phyloP scores from a whole-genome alignment of 2,113 vertebrate species.

The Psammodynastes pulverulentus region DNA sequence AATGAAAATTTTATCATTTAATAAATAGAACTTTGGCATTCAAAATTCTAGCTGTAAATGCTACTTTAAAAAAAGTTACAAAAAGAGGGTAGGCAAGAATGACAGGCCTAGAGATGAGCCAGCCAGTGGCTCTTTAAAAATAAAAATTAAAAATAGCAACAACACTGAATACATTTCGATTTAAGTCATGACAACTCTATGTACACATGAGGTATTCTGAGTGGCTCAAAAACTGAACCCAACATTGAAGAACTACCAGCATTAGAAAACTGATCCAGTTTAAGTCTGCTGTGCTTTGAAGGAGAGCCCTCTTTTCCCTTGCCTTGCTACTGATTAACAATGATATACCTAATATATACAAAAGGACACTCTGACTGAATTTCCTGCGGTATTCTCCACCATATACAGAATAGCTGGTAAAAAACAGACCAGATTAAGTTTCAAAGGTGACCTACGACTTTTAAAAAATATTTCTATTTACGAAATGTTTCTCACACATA shows the following conservation, averaged over 20 bases:
- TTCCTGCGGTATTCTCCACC: too few relatives aligned
- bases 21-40: constrained; percentile 97
- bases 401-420: constrained; percentile 40
- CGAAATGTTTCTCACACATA: constrained; percentile 31
- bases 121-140: constrained; percentile 79
- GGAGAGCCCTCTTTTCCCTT: constrained; percentile 57
- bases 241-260: constrained; percentile 68
- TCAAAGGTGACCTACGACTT: constrained; percentile 36
- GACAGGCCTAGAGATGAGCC: constrained; percentile 73
- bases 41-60: constrained; percentile 91
- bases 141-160: constrained; percentile 41
- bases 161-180: constrained; percentile 68
- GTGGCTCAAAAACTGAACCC: constrained; percentile 72
- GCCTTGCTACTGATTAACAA: constrained; percentile 45
- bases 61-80: constrained; percentile 79
- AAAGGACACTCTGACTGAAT: constrained; percentile 56
- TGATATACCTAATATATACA: constrained; percentile 60
- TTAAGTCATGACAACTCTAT: constrained; percentile 75
- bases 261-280: constrained; percentile 67
- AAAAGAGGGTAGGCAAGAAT: constrained; percentile 73
- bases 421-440: constrained; percentile 17
- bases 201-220: constrained; percentile 80
- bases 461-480: constrained; percentile 46
- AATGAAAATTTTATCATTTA: constrained; percentile 77
- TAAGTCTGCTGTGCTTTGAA: constrained; percentile 69